phyloP scores from a whole-genome alignment of 2,113 vertebrate species.

The Lutjanus erythropterus region DNA sequence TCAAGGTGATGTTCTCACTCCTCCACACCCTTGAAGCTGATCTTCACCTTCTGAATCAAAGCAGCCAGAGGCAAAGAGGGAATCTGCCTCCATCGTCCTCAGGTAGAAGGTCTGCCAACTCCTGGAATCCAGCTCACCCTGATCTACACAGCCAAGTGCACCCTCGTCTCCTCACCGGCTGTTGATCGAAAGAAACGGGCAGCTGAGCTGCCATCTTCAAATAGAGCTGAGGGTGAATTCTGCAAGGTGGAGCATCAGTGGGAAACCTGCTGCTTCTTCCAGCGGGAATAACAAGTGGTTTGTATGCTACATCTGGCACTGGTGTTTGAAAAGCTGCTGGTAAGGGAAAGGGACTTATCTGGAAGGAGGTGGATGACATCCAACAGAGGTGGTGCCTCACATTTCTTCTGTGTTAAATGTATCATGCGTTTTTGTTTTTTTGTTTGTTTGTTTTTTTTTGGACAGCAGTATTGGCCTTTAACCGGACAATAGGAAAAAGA shows the following conservation, averaged over 20 bases:
- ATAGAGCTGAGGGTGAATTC: slow-evolving; percentile 3
- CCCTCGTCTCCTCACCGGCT: slow-evolving; percentile 6
- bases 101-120: slow-evolving; percentile 43
- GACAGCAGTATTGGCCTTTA: slow-evolving; percentile 45
- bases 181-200: slow-evolving; percentile 1
- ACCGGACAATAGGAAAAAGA: slow-evolving; percentile 1
- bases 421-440: not conserved
- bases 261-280: slow-evolving; percentile 2
- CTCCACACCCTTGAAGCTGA: slow-evolving; percentile 7
- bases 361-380: slow-evolving; percentile 61
- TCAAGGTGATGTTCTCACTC: slow-evolving; percentile 24
- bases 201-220: not conserved
- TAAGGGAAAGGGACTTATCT: slow-evolving; percentile 79
- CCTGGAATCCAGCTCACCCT: slow-evolving; percentile 16
- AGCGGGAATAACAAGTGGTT: slow-evolving; percentile 74
- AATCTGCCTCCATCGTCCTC: slow-evolving; percentile 31
- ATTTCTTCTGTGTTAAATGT: slow-evolving; percentile 23
- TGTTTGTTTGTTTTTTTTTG: slow-evolving; percentile 1
- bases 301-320: slow-evolving; percentile 76
- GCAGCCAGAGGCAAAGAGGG: slow-evolving; percentile 8
- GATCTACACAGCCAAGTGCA: not conserved
- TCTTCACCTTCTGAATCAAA: slow-evolving; percentile 1
- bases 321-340: slow-evolving; percentile 73
- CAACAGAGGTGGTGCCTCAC: slow-evolving; percentile 43
- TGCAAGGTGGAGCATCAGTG: not conserved